Percentiles rank a stretch among this genome's conserved stretches.
These are phyloP conservation scores for Phrynosoma blainvillii DNA, from an alignment of 2,113 vertebrate genomes.

Conservation along the genomic window DNA sequence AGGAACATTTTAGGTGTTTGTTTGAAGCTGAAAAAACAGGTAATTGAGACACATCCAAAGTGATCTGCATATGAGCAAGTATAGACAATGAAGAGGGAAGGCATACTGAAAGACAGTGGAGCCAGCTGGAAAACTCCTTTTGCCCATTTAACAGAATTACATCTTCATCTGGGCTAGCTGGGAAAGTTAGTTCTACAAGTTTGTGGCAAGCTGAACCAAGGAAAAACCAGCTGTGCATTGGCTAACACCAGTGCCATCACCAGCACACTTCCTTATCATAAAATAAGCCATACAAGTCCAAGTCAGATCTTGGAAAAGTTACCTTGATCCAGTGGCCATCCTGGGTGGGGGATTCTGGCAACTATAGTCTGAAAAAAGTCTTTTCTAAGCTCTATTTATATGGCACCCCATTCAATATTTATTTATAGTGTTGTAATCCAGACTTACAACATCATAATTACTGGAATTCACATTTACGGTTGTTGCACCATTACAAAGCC, in stretches of 20 bases:
- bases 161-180: neutral
- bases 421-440: too few relatives aligned
- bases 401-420: too few relatives aligned
- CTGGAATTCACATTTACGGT: too few relatives aligned
- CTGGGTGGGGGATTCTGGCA: too few relatives aligned
- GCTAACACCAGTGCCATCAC: neutral
- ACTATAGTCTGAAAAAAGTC: too few relatives aligned
- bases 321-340: too few relatives aligned
- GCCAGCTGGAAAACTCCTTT: neutral
- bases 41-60: too few relatives aligned
- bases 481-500: too few relatives aligned
- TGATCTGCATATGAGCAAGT: too few relatives aligned
- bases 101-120: neutral
- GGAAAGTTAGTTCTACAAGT: neutral
- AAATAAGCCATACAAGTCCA: neutral
- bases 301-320: too few relatives aligned
- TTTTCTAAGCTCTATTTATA: too few relatives aligned
- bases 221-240: neutral
- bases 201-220: neutral
- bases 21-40: neutral
- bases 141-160: neutral
- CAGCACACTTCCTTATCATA: neutral
- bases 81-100: neutral
- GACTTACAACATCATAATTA: too few relatives aligned
- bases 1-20: constrained; percentile 16